Evolutionary conservation across 2,797 vertebrate species (phyloP).

Genomic region (Thalassophryne amazonica): DNA sequence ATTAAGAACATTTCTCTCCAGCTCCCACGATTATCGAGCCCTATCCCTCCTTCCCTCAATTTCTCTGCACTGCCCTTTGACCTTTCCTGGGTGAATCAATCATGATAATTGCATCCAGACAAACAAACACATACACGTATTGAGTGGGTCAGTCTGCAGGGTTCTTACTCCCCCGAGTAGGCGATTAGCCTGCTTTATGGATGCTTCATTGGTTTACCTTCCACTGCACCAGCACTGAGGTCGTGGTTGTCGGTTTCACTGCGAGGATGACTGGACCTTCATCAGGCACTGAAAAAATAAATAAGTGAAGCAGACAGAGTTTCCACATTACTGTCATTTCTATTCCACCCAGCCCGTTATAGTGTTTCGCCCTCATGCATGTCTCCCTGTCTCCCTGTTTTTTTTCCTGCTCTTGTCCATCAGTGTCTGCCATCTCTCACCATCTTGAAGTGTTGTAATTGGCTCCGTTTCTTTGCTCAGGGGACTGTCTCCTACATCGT

Average conservation of each 20-base stretch:
- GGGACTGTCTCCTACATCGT: slow-evolving; percentile 88
- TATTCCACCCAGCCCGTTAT: neutral
- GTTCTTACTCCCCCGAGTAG: neutral
- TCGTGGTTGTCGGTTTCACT: slow-evolving; percentile 90
- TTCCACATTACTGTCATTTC: neutral
- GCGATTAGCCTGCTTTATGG: slow-evolving; percentile 29
- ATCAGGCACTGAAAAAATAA: slow-evolving; percentile 81
- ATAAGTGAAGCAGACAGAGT: neutral
- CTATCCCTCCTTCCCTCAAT: slow-evolving; percentile 7
- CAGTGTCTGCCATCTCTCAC: slow-evolving; percentile 39
- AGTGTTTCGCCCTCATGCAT: neutral
- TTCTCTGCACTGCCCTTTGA: slow-evolving; percentile 30
- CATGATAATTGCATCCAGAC: slow-evolving; percentile 25
- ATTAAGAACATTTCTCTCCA: slow-evolving; percentile 31
- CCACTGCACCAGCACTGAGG: slow-evolving; percentile 94
- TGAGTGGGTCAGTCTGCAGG: neutral
- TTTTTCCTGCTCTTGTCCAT: neutral
- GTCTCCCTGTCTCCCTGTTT: neutral
- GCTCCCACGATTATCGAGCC: slow-evolving; percentile 5
- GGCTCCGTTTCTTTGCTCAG: slow-evolving; percentile 84
- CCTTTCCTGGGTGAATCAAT: slow-evolving; percentile 37
- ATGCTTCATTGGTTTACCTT: no score
- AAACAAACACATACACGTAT: neutral
- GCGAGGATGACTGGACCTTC: slow-evolving; percentile 86
- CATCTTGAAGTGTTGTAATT: slow-evolving; percentile 67